A percentile compares a stretch with the other conserved stretches of the same genome.
Evolutionary conservation across 2,113 vertebrate genomes (phyloP).

Genomic region (Xiphias gladius): DNA sequence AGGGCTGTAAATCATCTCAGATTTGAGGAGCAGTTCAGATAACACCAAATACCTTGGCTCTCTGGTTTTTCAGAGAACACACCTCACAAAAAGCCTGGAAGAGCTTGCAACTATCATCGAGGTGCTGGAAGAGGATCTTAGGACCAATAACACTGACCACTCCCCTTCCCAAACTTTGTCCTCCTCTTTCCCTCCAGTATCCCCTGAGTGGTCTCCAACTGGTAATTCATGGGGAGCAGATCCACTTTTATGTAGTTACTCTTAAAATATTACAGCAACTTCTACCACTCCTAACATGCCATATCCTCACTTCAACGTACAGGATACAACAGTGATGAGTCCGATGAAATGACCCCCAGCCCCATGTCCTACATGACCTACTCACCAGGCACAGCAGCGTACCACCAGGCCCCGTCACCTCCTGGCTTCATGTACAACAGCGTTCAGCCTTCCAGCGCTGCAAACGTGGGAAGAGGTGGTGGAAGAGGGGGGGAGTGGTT

Average conservation of each 20-base stretch:
- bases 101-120: conserved; percentile 90
- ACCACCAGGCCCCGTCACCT: conserved; percentile 49
- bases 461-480: neutral
- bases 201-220: conserved; percentile 36
- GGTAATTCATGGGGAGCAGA: conserved; percentile 30
- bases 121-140: conserved; percentile 90
- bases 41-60: neutral
- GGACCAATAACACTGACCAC: conserved; percentile 48
- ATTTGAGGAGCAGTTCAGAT: neutral
- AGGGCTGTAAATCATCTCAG: neutral
- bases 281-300: neutral
- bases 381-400: conserved; percentile 41
- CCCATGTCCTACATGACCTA: conserved; percentile 37
- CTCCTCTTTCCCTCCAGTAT: neutral
- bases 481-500: neutral
- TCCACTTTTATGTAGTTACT: neutral
- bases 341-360: conserved; percentile 71
- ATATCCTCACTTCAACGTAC: neutral
- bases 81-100: conserved; percentile 82
- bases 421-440: conserved; percentile 22
- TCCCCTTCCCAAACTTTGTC: neutral
- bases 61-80: conserved; percentile 79
- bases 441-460: neutral
- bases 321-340: conserved; percentile 60
- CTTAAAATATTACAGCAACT: neutral